Base-by-base conservation (phyloP, 1,140 invertebrate species). In the Scaptomyza pallida region DNA sequence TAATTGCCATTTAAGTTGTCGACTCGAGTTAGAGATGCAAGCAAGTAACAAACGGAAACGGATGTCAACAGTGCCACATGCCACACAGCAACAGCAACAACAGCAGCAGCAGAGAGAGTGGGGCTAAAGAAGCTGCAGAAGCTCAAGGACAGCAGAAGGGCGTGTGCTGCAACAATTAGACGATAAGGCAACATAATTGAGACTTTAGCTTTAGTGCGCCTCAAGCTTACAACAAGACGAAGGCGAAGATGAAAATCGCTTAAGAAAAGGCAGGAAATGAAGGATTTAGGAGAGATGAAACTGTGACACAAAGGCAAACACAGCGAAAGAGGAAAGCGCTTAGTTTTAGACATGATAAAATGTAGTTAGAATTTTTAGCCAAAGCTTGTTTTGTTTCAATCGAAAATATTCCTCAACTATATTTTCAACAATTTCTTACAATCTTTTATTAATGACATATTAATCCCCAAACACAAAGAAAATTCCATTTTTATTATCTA, bases 171-270 rank as follows among this genome's bases (percentile, higher is more conserved):
- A 52, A 71, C 68, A 71, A 71, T 71, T 65, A 71, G 52, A 65
- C 47, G 51, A 56, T 71, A 64, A 71, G 68, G 52, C 60, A 65
- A 37, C 68, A 65, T 71, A 71, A 71, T 71, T 56, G 52, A 59
- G 61, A 40, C 15, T 40, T 30, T 37, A 33, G 10, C 33, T 40
- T 8, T 2, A 19, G 26, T 30, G 26, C 26, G 51, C 65, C 65
- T 23, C 45, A 50, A 50, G 59, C 26, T 12, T 10, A 17, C 9
- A 13, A n/a, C 15, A 10, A 26, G 21, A 21, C 17, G 17, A 23
- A 23, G n/a, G n/a, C n/a, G n/a, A n/a, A n/a, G n/a, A n/a, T n/a
- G n/a, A n/a, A n/a, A n/a, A n/a, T n/a, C n/a, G n/a, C n/a, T n/a
- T n/a, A 19, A 15, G 10, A 21, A 56, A 12, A 13, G 23, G 19